Evolutionary conservation across 2,888 invertebrate species (phyloP), one percentile per base, ranked within the genome.

Genomic region (Patella pellucida): DNA sequence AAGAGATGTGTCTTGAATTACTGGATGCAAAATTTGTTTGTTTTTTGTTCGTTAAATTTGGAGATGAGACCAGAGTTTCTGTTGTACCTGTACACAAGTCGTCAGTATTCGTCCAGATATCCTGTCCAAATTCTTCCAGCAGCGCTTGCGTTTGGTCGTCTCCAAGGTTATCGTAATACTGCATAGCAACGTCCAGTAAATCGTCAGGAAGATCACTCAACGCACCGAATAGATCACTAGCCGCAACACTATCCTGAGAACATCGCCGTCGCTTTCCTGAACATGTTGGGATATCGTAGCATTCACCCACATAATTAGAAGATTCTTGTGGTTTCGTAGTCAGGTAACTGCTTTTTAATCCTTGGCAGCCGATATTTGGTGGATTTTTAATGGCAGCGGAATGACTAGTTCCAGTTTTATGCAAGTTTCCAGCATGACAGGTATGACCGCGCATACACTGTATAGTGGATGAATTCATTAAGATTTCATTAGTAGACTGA

Each of bases 121-220:
- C 73, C 14, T 76, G 68, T 56, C 69, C 56, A 52, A 51, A 27
- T 31, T 73, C 76, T 7, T 71, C 52, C 51, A 70, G 51, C 54
- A 72, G n/a, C 12, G 68, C 62, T 15, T 70, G 51, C 4, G 76
- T 50, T 72, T 78, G 74, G 54, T 67, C 74, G 16, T 72, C 68
- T 41, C 68, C 41, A 12, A 79, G 51, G 14, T 74, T 52, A n/a
- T 76, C 76, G 71, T 79, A 82, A 73, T 78, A 79, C 71, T 80
- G 79, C 75, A 82, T 77, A 54, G 78, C 80, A 68, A 82, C 73
- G 51, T 82, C 82, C 68, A 82, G 69, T 52, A 82, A 56, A 52
- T 82, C 82, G 27, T 82, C 82, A 3, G 82, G 79, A 27, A 82
- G 69, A 11, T 62, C 19, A 3, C 19, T 23, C 41, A 41, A 41